These are phyloP conservation scores for Melanophora roralis DNA, from an alignment of 2,888 invertebrate species.

Conservation along the genomic window DNA sequence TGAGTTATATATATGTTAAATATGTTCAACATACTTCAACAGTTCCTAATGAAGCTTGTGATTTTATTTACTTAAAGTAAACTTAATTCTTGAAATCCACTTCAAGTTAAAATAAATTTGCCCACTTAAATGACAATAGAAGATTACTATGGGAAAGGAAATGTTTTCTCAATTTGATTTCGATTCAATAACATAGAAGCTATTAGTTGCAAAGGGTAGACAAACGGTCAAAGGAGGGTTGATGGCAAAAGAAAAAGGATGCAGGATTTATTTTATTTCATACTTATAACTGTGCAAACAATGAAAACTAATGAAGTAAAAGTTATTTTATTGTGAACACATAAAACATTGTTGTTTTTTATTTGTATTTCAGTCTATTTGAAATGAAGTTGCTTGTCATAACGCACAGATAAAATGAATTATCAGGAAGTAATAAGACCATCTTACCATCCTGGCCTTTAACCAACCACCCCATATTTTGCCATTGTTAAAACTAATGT, in stretches of 20 bases:
- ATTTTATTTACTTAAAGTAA: conserved; percentile 19
- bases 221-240: not conserved
- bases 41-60: conserved; percentile 13
- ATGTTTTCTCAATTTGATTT: conserved; percentile 29
- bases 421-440: conserved; percentile 54
- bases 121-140: conserved; percentile 1
- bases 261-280: conserved; percentile 44
- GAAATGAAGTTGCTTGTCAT: conserved; percentile 40
- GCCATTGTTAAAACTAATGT: not conserved
- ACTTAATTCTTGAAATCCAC: not conserved
- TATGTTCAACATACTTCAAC: not conserved
- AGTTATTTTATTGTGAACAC: conserved; percentile 49
- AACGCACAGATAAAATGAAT: conserved; percentile 56
- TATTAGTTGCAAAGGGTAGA: not conserved
- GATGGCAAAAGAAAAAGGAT: not conserved
- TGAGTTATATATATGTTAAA: not conserved
- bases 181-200: conserved; percentile 20
- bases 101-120: conserved; percentile 26
- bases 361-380: not conserved
- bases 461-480: not conserved
- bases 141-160: not conserved
- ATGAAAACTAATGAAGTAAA: conserved; percentile 54
- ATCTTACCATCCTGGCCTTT: conserved; percentile 16
- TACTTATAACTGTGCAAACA: conserved; percentile 35
- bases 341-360: conserved; percentile 29